Conservation (phyloP, 2,797 vertebrate genomes). For the Vespertilio murinus region DNA sequence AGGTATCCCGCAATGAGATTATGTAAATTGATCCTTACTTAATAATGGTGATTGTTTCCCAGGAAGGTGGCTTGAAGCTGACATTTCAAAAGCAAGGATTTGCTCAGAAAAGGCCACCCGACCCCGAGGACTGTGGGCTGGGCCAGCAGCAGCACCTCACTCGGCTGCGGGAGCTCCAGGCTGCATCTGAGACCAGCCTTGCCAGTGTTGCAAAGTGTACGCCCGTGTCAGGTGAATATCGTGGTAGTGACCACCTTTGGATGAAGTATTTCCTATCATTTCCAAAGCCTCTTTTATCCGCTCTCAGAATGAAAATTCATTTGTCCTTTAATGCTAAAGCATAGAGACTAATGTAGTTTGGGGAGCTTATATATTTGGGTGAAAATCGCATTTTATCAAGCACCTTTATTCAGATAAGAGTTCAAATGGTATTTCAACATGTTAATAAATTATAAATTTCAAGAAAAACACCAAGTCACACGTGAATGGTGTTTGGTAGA, state of each 20-base stretch:
- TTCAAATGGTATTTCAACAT: not conserved
- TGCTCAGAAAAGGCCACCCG: slow-evolving; percentile 93
- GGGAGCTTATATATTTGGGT: not conserved
- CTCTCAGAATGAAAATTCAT: not conserved
- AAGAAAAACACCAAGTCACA: not conserved
- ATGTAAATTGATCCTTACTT: slow-evolving; percentile 74
- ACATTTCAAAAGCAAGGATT: slow-evolving; percentile 99
- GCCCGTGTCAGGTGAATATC: slow-evolving; percentile 86
- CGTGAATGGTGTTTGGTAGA: not conserved
- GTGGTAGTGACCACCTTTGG: not conserved
- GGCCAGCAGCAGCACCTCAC: slow-evolving; percentile 97
- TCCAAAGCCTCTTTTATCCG: not conserved
- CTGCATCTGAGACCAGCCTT: slow-evolving; percentile 93
- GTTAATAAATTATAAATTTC: not conserved
- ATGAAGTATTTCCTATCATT: not conserved
- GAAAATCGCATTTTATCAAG: not conserved
- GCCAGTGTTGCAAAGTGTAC: slow-evolving; percentile 92
- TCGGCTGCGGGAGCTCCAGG: slow-evolving; percentile 95
- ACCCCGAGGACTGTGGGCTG: slow-evolving; percentile 90
- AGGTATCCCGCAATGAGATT: slow-evolving; percentile 42
- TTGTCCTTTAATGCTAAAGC: not conserved
- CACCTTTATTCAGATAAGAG: slow-evolving; percentile 9
- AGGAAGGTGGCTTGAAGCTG: slow-evolving; percentile 98
- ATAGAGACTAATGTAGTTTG: not conserved
- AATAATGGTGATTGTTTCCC: slow-evolving; percentile 84